These are phyloP conservation scores for Emmelina monodactyla DNA, from an alignment of 2,888 invertebrate species.

Conservation along the genomic window DNA sequence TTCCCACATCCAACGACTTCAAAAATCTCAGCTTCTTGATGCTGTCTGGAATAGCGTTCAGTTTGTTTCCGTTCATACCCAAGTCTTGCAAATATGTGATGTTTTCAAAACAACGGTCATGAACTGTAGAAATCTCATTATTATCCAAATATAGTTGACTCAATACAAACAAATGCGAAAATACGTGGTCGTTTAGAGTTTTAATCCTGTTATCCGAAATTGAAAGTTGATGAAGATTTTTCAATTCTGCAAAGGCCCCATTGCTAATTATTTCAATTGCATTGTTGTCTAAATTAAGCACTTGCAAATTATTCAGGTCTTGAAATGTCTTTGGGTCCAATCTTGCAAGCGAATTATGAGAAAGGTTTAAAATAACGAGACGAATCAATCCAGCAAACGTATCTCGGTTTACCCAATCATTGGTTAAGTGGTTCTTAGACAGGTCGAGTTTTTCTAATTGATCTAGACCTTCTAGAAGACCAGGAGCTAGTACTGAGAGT, in stretches of 20 bases:
- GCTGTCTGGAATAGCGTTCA: conserved; percentile 72
- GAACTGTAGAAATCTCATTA: conserved; percentile 72
- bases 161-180: conserved; percentile 76
- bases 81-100: conserved; percentile 80
- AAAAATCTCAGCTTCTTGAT: conserved; percentile 72
- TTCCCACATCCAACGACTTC: conserved; percentile 81
- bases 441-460: conserved; percentile 78
- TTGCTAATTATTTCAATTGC: conserved; percentile 74
- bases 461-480: conserved; percentile 75
- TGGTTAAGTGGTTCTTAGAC: conserved; percentile 75
- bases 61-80: conserved; percentile 75
- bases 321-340: conserved; percentile 78
- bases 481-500: conserved; percentile 77
- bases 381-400: conserved; percentile 78
- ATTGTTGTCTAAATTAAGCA: conserved; percentile 77
- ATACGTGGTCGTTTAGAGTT: conserved; percentile 71
- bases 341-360: conserved; percentile 73
- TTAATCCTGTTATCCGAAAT: conserved; percentile 75
- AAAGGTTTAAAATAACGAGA: conserved; percentile 76
- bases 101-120: conserved; percentile 76
- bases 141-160: conserved; percentile 77
- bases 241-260: conserved; percentile 76
- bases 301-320: conserved; percentile 77
- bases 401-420: conserved; percentile 78
- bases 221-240: conserved; percentile 78